phyloP scores from a whole-genome alignment of 2,797 vertebrate species.

The Syngnathus acus region DNA sequence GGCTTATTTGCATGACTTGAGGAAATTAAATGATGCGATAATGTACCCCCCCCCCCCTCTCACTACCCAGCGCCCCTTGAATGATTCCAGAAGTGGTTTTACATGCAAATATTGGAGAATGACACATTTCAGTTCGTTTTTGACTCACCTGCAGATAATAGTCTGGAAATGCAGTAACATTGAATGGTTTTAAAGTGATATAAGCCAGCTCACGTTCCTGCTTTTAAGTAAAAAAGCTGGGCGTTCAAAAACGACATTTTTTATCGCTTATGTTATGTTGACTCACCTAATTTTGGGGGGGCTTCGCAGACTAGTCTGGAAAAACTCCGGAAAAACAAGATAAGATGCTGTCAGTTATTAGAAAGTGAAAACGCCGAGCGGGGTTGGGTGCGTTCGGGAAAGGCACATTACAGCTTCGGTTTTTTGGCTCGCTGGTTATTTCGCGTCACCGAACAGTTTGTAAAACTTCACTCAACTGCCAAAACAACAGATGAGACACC shows the following conservation, averaged over 20 bases:
- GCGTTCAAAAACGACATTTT: not conserved
- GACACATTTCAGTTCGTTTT: not conserved
- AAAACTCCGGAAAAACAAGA: not conserved
- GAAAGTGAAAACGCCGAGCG: not conserved
- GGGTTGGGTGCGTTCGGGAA: too few relatives aligned
- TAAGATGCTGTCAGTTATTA: not conserved
- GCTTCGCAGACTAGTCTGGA: not conserved
- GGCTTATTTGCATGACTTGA: slow-evolving; percentile 99
- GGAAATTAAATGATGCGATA: slow-evolving; percentile 99
- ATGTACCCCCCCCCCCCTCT: slow-evolving; percentile 83
- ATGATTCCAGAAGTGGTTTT: slow-evolving; percentile 67
- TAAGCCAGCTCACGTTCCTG: not conserved
- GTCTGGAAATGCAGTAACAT: not conserved
- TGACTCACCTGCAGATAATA: not conserved
- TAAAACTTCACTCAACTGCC: not conserved
- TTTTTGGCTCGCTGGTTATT: not conserved
- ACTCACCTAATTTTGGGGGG: not conserved
- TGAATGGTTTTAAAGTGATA: not conserved
- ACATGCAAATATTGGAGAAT: slow-evolving; percentile 1
- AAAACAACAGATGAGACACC: not conserved
- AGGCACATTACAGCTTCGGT: too few relatives aligned
- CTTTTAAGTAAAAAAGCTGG: not conserved
- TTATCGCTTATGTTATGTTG: not conserved
- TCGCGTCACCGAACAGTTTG: not conserved
- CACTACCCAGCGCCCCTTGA: slow-evolving; percentile 84